Conservation (phyloP, 2,888 invertebrate genomes). For the Pyrrhia umbra region DNA sequence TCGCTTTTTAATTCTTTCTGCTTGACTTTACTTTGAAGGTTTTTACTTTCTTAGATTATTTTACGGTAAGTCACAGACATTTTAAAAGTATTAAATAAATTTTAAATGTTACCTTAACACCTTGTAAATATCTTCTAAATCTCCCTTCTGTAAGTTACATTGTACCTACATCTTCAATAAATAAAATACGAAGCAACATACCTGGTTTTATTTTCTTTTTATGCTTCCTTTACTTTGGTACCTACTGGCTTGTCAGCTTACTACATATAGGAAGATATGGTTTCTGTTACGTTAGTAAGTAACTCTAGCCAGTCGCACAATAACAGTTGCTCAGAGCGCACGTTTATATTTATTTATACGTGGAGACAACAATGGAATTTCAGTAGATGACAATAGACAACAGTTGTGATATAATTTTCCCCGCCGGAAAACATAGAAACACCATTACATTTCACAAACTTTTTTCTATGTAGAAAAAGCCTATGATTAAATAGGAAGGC, state of each 20-base stretch:
- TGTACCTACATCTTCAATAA: slow-evolving; percentile 88
- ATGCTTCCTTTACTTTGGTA: slow-evolving; percentile 20
- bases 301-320: slow-evolving; percentile 5
- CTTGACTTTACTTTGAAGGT: slow-evolving; percentile 30
- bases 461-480: too few species aligned
- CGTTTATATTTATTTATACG: slow-evolving; percentile 29
- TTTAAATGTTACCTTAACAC: slow-evolving; percentile 81
- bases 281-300: slow-evolving; percentile 15
- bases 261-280: slow-evolving; percentile 10
- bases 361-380: neutral
- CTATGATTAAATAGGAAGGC: too few species aligned
- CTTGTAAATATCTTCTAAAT: slow-evolving; percentile 88
- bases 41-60: slow-evolving; percentile 45
- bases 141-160: slow-evolving; percentile 87
- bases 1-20: slow-evolving; percentile 40
- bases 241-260: slow-evolving; percentile 15
- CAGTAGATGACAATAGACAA: neutral
- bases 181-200: slow-evolving; percentile 73
- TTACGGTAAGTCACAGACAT: slow-evolving; percentile 59
- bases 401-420: too few species aligned
- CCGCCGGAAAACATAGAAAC: too few species aligned
- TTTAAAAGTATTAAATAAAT: slow-evolving; percentile 80
- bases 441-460: too few species aligned
- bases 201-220: slow-evolving; percentile 30
- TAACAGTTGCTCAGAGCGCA: slow-evolving; percentile 7